phyloP scores from a whole-genome alignment of 2,797 vertebrate genomes.

The Potorous gilbertii region DNA sequence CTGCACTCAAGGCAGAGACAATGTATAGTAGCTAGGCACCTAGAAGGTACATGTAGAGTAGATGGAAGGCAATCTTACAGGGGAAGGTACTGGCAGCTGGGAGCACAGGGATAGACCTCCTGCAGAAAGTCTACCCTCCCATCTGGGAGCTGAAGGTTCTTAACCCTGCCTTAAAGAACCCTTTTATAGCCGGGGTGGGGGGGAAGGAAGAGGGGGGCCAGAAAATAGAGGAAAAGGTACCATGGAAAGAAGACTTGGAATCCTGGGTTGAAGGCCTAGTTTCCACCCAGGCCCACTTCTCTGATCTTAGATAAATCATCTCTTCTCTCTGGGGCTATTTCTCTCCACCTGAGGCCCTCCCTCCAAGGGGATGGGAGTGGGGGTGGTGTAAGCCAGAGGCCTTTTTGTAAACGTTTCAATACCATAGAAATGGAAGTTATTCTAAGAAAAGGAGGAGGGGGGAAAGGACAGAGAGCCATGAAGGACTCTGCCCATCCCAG shows the following conservation, averaged over 20 bases:
- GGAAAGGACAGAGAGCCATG: neutral
- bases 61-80: neutral
- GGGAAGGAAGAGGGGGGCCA: no score
- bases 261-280: neutral
- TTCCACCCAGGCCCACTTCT: neutral
- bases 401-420: neutral
- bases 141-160: neutral
- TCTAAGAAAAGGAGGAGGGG: neutral
- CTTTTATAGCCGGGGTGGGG: neutral
- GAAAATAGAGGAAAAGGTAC: neutral
- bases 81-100: neutral
- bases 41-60: no score
- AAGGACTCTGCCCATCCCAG: neutral
- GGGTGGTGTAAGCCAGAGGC: no score
- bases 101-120: neutral
- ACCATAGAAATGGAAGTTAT: neutral
- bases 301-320: neutral
- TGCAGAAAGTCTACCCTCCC: neutral
- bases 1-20: neutral
- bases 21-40: neutral
- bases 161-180: neutral
- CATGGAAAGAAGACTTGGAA: neutral
- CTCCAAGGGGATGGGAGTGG: neutral
- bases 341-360: neutral
- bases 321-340: neutral